These are phyloP conservation scores for Pogonocherus hispidulus DNA, from an alignment of 2,888 invertebrate genomes.

Conservation along the genomic window DNA sequence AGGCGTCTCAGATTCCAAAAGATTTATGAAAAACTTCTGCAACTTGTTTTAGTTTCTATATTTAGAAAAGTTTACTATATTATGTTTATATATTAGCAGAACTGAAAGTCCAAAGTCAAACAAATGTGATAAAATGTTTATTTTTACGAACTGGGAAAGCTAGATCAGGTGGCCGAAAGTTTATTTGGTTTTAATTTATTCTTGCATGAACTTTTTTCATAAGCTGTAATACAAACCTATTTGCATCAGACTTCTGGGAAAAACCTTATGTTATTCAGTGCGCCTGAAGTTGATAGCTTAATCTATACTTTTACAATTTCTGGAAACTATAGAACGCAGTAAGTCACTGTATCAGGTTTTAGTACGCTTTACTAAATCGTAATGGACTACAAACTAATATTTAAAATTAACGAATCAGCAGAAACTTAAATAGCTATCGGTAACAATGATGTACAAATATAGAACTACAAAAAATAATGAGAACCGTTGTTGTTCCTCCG, in stretches of 20 bases:
- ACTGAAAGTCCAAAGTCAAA: slow-evolving; percentile 41
- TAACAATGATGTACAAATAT: no score
- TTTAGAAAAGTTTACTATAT: slow-evolving; percentile 13
- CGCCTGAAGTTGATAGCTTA: neutral
- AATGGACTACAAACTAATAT: neutral
- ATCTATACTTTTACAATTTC: neutral
- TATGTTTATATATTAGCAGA: slow-evolving; percentile 21
- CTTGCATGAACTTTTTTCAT: slow-evolving; percentile 40
- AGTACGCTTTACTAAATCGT: neutral
- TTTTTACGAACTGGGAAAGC: slow-evolving; percentile 34
- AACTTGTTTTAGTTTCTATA: slow-evolving; percentile 13
- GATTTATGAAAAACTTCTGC: slow-evolving; percentile 5
- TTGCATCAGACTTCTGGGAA: slow-evolving; percentile 18
- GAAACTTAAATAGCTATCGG: no score
- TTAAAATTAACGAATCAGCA: no score
- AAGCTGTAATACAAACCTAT: slow-evolving; percentile 4
- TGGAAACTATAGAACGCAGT: neutral
- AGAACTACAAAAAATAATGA: no score
- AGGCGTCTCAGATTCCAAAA: neutral
- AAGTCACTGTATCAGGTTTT: neutral
- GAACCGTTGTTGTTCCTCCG: no score
- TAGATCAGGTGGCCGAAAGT: slow-evolving; percentile 45
- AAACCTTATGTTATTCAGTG: slow-evolving; percentile 5
- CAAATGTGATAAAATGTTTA: slow-evolving; percentile 46
- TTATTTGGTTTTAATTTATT: slow-evolving; percentile 49